Evolutionary conservation across 2,888 invertebrate genomes (phyloP).

Genomic region (Cataglyphis altisquamis): DNA sequence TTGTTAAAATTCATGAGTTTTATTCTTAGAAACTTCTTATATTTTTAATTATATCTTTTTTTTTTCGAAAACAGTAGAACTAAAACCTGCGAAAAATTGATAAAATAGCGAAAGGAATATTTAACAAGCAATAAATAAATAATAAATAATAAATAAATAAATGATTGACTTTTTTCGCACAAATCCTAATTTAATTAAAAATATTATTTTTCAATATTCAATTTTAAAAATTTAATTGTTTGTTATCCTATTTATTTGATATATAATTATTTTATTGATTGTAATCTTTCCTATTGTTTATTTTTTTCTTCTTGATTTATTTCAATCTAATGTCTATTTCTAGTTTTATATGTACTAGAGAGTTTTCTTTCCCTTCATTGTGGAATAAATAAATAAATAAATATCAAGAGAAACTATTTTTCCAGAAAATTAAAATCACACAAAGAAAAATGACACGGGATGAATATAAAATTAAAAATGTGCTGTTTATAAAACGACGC

Average conservation of each 20-base stretch:
- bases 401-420: not conserved
- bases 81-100: not conserved
- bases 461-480: slow-evolving; percentile 35
- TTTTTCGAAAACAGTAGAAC: not conserved
- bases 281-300: too few species aligned
- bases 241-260: too few species aligned
- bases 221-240: too few species aligned
- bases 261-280: too few species aligned
- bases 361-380: too few species aligned
- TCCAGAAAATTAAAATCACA: slow-evolving; percentile 1
- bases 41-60: too few species aligned
- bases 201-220: too few species aligned
- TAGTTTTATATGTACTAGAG: too few species aligned
- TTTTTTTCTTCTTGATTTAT: too few species aligned
- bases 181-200: too few species aligned
- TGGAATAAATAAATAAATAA: not conserved
- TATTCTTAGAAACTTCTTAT: not conserved
- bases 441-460: slow-evolving; percentile 13
- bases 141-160: not conserved
- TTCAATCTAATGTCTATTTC: too few species aligned
- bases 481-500: slow-evolving; percentile 14
- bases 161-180: too few species aligned
- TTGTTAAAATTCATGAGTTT: not conserved
- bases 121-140: slow-evolving; percentile 11
- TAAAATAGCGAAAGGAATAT: not conserved